Conservation (phyloP, 2,113 vertebrate genomes). For the Barnardius zonarius region DNA sequence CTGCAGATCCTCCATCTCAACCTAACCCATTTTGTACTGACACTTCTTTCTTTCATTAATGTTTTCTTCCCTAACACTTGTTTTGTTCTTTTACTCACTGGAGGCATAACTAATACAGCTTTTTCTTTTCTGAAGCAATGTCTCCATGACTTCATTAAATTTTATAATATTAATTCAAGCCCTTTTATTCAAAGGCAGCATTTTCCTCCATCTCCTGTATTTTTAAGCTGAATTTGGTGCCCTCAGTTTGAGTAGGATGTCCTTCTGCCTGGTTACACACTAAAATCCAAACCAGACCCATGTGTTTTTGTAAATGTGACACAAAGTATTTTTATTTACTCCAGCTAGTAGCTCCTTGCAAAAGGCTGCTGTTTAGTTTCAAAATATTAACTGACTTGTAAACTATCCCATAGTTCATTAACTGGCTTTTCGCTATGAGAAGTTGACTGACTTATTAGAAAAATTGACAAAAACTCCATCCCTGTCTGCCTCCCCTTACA, state of each 20-base stretch:
- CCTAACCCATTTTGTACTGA: conserved; percentile 22
- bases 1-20: conserved; percentile 39
- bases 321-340: conserved; percentile 45
- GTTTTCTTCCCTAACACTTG: conserved; percentile 38
- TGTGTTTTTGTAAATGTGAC: conserved; percentile 32
- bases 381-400: conserved; percentile 79
- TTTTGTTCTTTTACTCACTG: conserved; percentile 50
- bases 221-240: neutral
- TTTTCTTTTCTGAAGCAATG: conserved; percentile 2
- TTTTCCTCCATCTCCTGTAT: neutral
- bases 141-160: conserved; percentile 33
- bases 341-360: conserved; percentile 61
- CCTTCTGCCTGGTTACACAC: neutral
- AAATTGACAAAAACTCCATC: conserved; percentile 72
- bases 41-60: conserved; percentile 40
- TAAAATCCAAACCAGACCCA: neutral
- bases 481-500: conserved; percentile 20
- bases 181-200: neutral
- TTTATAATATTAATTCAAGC: conserved; percentile 9
- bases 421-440: conserved; percentile 54
- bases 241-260: conserved; percentile 3
- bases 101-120: conserved; percentile 20
- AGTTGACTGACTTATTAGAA: conserved; percentile 72
- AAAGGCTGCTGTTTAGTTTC: conserved; percentile 75
- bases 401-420: conserved; percentile 75